phyloP scores from a whole-genome alignment of 53 echinoderm and acorn worm species.

The Pentamera pediparva region DNA sequence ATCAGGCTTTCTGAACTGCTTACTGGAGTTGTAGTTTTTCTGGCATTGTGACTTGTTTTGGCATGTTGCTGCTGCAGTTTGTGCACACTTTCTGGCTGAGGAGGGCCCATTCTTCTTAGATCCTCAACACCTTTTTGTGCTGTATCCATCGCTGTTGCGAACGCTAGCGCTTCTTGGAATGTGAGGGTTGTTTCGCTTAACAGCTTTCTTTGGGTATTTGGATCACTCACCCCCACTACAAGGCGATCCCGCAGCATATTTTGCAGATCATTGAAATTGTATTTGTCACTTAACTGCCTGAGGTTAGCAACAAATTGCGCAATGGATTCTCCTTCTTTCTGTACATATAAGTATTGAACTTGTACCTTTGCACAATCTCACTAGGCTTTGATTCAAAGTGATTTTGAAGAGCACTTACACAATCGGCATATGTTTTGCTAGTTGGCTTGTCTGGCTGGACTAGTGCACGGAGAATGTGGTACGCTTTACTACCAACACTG shows the following conservation, averaged over 20 bases:
- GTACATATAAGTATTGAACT: too few species aligned
- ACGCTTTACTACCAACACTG: constrained; percentile 40
- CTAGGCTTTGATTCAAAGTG: constrained; percentile 22
- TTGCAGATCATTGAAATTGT: constrained; percentile 32
- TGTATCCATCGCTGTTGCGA: not conserved
- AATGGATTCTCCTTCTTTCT: not conserved
- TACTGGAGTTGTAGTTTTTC: too few species aligned
- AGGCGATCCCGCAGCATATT: constrained; percentile 36
- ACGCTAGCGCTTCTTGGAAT: constrained; percentile 18
- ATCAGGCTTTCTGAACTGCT: too few species aligned
- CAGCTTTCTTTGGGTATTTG: constrained; percentile 28
- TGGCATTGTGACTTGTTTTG: too few species aligned
- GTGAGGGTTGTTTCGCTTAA: constrained; percentile 31
- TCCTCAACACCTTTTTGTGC: not conserved
- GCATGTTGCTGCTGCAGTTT: too few species aligned
- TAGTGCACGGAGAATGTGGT: constrained; percentile 36
- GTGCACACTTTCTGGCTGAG: too few species aligned
- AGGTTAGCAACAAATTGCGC: constrained; percentile 24
- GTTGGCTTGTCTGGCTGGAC: constrained; percentile 44
- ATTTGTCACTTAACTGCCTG: constrained; percentile 39
- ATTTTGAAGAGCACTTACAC: constrained; percentile 2
- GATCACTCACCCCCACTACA: constrained; percentile 10
- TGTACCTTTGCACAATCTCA: constrained; percentile 21
- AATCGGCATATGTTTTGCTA: constrained; percentile 35
- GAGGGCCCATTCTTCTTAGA: too few species aligned